phyloP scores from a whole-genome alignment of 2,888 invertebrate species.

The Nomada ruficornis region DNA sequence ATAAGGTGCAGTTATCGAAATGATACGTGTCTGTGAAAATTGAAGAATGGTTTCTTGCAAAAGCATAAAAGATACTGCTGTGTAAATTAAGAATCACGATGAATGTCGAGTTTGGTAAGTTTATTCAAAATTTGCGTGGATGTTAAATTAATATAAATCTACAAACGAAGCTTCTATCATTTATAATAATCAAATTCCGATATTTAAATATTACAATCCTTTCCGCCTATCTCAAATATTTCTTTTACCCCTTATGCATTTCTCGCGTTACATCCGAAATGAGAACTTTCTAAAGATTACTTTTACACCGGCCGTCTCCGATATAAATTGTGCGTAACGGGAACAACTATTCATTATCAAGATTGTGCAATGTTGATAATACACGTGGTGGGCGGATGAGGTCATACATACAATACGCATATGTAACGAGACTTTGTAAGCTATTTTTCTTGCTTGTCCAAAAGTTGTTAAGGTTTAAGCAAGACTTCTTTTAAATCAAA shows the following conservation, averaged over 20 bases:
- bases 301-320: slow-evolving; percentile 30
- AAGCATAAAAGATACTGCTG: background rate
- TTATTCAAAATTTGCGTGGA: slow-evolving; percentile 11
- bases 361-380: slow-evolving; percentile 58
- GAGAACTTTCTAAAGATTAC: background rate
- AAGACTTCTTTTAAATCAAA: slow-evolving; percentile 4
- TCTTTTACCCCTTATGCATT: background rate
- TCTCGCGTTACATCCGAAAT: background rate
- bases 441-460: slow-evolving; percentile 5
- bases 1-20: background rate
- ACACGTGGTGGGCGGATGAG: slow-evolving; percentile 59
- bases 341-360: slow-evolving; percentile 53
- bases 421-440: slow-evolving; percentile 29
- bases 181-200: background rate
- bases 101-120: slow-evolving; percentile 20
- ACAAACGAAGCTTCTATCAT: background rate
- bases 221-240: background rate
- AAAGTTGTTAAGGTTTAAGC: slow-evolving; percentile 8
- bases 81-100: background rate
- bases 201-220: slow-evolving; percentile 11
- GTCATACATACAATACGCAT: slow-evolving; percentile 33
- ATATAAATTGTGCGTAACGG: slow-evolving; percentile 54
- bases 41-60: too few species aligned
- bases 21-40: background rate
- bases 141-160: slow-evolving; percentile 5